These are phyloP conservation scores for Bembecia ichneumoniformis DNA, from an alignment of 2,888 invertebrate genomes.

Conservation along the genomic window DNA sequence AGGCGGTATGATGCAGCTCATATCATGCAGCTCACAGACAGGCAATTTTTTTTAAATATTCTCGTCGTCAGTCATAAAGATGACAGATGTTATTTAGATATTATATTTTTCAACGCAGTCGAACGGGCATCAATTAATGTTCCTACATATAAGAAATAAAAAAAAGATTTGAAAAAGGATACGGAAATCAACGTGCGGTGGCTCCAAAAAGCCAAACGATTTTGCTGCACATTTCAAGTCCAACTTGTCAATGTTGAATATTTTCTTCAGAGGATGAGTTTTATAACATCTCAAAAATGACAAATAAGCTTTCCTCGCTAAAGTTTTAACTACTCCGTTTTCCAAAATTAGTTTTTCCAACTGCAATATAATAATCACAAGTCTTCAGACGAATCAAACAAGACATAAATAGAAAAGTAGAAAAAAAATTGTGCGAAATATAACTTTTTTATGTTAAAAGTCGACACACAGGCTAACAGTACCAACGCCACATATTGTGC, in stretches of 20 bases:
- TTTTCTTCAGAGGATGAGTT: conserved; percentile 91
- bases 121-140: no score
- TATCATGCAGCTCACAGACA: no score
- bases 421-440: no score
- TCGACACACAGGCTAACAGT: no score
- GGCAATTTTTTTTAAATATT: no score
- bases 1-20: no score
- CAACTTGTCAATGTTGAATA: conserved; percentile 90
- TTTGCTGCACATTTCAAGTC: conserved; percentile 89
- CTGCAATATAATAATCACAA: conserved; percentile 58
- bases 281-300: conserved; percentile 95
- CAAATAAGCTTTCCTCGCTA: conserved; percentile 95
- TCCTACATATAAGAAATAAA: not conserved
- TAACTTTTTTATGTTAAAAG: no score
- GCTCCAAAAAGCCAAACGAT: conserved; percentile 94
- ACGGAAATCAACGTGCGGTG: conserved; percentile 94
- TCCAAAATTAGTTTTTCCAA: conserved; percentile 90
- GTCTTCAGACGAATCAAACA: not conserved
- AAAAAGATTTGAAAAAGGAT: conserved; percentile 48
- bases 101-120: no score
- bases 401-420: not conserved
- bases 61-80: no score
- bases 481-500: no score
- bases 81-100: no score
- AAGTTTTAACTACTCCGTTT: conserved; percentile 92